Evolutionary conservation across 2,797 vertebrate genomes (phyloP), one percentile per base, ranked within the genome.

Genomic region (Pteronotus mesoamericanus): DNA sequence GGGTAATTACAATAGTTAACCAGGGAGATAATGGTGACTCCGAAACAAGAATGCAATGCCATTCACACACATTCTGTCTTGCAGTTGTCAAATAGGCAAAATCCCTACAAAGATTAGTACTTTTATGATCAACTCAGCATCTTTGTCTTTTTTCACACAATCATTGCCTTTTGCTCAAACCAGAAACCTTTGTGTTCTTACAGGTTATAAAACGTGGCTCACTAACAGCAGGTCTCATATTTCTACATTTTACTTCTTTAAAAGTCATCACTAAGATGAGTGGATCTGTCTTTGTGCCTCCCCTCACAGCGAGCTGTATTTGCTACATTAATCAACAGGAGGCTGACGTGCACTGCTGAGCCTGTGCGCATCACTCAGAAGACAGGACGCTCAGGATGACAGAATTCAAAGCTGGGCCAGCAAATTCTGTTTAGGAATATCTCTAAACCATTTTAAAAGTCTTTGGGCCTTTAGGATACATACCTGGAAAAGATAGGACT

Each of bases 21-120:
- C 74, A 87, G 46, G 26, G 8, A 26, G 21, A 71, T 68, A 78
- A 68, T 46, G 39, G 22, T 71, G 93, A 59, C 75, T 57, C 9
- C 59, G 26, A 75, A 86, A 89, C 16, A 93, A 55, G 77, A 94
- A 87, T 86, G 22, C 79, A 88, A 75, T 89, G 68, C 29, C 86
- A 95, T 72, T 83, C 29, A 77, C 14, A 78, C 24, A 72, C 59
- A 39, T 72, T 95, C 42, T 83, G 2, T 74, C 42, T 75, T 77
- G 15, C 18, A 46, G 46, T 29, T 89, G 59, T 85, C 29, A 64
- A 24, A 77, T 7, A 86, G 32, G 78, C 72, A 94, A 94, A 95
- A 87, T 91, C 8, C 21, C 83, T 53, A 55, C 10, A 84, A 42
- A 95, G 32, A 82, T 42, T 61, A 59, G 22, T 64, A 74, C 39